These are phyloP conservation scores for Gallinago stenura DNA, from an alignment of 2,797 vertebrate species.

Conservation along the genomic window DNA sequence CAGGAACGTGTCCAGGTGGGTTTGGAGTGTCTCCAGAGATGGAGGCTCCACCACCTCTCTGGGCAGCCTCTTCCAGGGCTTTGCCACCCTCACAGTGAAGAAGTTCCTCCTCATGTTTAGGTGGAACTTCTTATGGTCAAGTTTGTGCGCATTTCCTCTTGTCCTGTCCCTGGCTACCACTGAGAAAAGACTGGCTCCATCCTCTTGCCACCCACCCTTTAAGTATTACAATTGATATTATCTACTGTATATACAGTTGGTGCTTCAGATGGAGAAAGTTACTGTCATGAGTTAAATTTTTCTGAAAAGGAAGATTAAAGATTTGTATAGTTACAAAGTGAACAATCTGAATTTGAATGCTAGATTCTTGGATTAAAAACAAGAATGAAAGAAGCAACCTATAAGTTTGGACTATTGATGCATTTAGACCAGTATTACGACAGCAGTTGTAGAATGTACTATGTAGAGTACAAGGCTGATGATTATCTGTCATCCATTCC, in stretches of 20 bases:
- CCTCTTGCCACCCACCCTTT: too few species aligned
- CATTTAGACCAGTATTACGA: not conserved
- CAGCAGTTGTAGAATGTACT: not conserved
- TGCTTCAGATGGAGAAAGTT: not conserved
- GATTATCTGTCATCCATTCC: not conserved
- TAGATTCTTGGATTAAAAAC: not conserved
- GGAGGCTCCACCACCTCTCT: too few species aligned
- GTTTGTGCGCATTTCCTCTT: too few species aligned
- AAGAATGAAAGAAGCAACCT: not conserved
- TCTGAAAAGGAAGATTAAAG: not conserved
- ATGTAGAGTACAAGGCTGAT: not conserved
- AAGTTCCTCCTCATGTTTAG: too few species aligned
- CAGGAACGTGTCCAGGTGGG: too few species aligned
- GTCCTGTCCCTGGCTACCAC: too few species aligned
- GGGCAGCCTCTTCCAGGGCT: too few species aligned
- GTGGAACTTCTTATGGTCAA: too few species aligned
- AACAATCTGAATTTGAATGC: not conserved
- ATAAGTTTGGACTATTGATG: not conserved
- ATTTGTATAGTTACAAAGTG: not conserved
- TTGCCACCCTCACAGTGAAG: too few species aligned
- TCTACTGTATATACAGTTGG: not conserved
- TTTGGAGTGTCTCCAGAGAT: too few species aligned
- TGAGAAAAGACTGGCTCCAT: too few species aligned
- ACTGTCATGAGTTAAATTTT: accelerated
- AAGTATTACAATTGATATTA: too few species aligned